These are phyloP conservation scores for Drosophila auraria DNA, from an alignment of 1,140 invertebrate species.

Conservation along the genomic window DNA sequence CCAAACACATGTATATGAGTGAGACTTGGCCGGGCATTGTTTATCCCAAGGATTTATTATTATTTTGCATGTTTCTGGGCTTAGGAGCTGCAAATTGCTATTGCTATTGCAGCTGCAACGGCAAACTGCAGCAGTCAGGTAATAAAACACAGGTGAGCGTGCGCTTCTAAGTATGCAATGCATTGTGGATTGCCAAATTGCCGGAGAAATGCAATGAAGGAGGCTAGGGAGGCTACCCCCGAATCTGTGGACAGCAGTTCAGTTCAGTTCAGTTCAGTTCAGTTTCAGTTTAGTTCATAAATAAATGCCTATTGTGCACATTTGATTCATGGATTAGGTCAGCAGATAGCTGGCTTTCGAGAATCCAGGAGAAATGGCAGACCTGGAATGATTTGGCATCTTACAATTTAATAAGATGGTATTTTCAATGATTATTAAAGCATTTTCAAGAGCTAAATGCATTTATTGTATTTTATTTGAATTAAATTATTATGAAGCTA, in stretches of 20 bases:
- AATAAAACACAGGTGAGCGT: conserved; percentile 31
- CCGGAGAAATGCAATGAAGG: conserved; percentile 9
- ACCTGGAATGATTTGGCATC: neutral
- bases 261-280: neutral
- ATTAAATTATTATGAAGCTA: too few species aligned
- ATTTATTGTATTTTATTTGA: too few species aligned
- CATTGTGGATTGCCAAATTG: conserved; percentile 33
- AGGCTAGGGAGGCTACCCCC: neutral
- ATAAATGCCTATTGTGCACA: conserved; percentile 51
- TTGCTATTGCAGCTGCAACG: too few species aligned
- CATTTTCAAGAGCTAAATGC: too few species aligned
- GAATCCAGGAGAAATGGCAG: neutral
- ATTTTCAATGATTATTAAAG: too few species aligned
- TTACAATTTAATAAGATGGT: too few species aligned
- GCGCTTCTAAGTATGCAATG: conserved; percentile 12
- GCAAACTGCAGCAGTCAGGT: conserved; percentile 38
- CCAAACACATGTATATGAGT: neutral
- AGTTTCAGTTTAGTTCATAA: conserved; percentile 33
- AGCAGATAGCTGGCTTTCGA: conserved; percentile 3
- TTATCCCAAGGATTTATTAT: conserved; percentile 57
- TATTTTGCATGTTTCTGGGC: conserved; percentile 58
- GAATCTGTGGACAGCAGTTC: conserved; percentile 7
- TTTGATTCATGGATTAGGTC: conserved; percentile 39
- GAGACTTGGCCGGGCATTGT: conserved; percentile 40
- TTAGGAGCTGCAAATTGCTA: conserved; percentile 10